Conservation (phyloP, 2,888 invertebrate species). For the Pseudanteris insignis region DNA sequence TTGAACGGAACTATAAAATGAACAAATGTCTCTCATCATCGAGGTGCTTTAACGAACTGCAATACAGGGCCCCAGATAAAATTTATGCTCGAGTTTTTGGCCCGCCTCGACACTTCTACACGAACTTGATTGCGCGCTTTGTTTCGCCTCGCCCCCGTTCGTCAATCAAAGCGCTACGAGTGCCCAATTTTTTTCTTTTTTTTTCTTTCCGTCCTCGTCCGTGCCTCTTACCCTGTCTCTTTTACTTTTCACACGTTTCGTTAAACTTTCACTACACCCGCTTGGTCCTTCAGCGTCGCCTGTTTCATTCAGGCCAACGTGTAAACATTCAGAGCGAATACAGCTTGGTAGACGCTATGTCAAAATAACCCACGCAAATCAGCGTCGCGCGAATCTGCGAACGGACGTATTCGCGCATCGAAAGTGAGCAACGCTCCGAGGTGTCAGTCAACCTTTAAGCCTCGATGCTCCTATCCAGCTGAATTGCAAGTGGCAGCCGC, state of each 20-base stretch:
- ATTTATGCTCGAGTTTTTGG: too few species aligned
- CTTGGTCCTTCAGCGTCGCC: too few species aligned
- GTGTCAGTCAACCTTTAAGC: constrained; percentile 21
- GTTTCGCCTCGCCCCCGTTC: constrained; percentile 3
- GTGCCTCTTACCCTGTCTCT: background rate
- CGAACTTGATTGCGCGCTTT: too few species aligned
- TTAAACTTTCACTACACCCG: too few species aligned
- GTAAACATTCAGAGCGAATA: constrained; percentile 31
- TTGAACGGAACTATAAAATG: too few species aligned
- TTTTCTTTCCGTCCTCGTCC: constrained; percentile 2
- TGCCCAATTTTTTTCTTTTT: too few species aligned
- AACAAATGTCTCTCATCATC: too few species aligned
- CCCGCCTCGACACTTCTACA: too few species aligned
- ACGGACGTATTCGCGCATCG: constrained; percentile 18
- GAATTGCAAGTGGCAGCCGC: constrained; percentile 27
- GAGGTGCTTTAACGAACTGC: too few species aligned
- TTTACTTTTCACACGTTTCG: constrained; percentile 10
- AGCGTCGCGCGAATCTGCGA: constrained; percentile 33
- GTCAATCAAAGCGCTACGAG: too few species aligned
- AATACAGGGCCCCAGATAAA: too few species aligned
- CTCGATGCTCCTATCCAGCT: constrained; percentile 16
- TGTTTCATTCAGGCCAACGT: too few species aligned
- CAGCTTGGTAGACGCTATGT: constrained; percentile 34
- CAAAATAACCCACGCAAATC: constrained; percentile 40
- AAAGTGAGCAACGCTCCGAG: constrained; percentile 3